Base-by-base conservation (phyloP, 1,140 invertebrate species). In the Diorhabda elongata region DNA sequence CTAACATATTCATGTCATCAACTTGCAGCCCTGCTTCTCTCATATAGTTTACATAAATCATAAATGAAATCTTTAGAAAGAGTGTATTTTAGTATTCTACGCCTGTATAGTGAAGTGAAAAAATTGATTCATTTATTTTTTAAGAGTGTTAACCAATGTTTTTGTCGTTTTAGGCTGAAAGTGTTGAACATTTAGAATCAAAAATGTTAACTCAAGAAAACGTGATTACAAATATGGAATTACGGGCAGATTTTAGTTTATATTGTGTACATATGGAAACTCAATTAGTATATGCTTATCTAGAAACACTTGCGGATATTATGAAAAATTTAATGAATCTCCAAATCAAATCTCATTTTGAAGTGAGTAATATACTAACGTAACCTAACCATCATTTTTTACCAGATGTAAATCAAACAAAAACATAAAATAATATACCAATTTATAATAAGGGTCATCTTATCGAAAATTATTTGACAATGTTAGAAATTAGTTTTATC, bases 221-320 rank as follows among this genome's bases (percentile, higher is more conserved):
- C 70, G 85, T 90, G 11, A 90, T 91, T 64, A 85, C 87, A 1
- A 89, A 88, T 70, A 87, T 91, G 74, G 90, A 91, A 76, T 83
- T 90, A 65, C 82, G 89, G 63, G 88, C 89, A 73, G 87, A 87
- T 62, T 91, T 88, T 79, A 90, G 89, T 47, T 79, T 91, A 4
- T 87, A 91, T 73, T 91, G 89, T 77, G 82, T 91, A 6, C 87
- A 90, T 74, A 87, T 90, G 86, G 90, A 91, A 79, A 90, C 89
- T 0, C 89, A 90, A 71, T 77, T 91, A 43, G 88, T 91, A 42
- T 88, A 90, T 73, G 84, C 87, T 2, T 87, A 91, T 77, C 80
- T 91, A 66, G 88, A 89, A 74, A 87, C 89, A 65, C 80, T 91
- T 4, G 87, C 87, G 3, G 84, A 86, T 4, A 85, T 90, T 45